These are phyloP conservation scores for Tinamus major DNA, from an alignment of 2,797 vertebrate genomes.

Conservation along the genomic window DNA sequence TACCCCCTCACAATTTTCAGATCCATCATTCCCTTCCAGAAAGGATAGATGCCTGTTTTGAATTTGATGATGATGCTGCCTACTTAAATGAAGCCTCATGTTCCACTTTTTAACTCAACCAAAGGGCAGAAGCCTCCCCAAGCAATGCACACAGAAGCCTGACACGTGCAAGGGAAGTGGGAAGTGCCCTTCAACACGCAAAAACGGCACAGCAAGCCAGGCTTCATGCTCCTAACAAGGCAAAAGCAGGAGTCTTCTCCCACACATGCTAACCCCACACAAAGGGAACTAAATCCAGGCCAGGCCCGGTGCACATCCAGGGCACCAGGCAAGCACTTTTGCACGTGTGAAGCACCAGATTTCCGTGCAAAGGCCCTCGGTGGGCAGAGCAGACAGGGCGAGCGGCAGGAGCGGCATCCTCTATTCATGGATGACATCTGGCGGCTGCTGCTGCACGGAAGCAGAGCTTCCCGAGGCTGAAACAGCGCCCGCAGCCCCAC, in stretches of 20 bases:
- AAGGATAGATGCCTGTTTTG: neutral
- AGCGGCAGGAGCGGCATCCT: neutral
- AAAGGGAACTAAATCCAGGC: fast-evolving
- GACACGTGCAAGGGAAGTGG: fast-evolving
- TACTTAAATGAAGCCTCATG: neutral
- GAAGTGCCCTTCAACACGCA: fast-evolving
- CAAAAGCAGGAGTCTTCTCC: neutral
- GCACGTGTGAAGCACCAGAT: neutral
- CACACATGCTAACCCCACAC: neutral
- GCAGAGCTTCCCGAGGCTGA: fast-evolving
- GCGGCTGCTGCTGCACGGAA: neutral
- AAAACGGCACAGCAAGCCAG: fast-evolving
- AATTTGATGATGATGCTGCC: neutral
- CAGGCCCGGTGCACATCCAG: neutral
- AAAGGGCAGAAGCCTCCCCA: neutral
- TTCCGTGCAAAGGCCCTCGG: fast-evolving
- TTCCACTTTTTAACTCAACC: neutral
- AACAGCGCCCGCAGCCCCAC: neutral
- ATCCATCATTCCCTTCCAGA: neutral
- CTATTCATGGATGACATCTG: conserved; percentile 59
- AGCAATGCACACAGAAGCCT: fast-evolving
- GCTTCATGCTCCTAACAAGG: neutral
- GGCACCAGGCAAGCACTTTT: neutral
- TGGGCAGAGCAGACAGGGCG: neutral
- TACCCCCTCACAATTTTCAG: neutral